Base-by-base conservation (phyloP, 1,140 invertebrate genomes). In the Solenopsis invicta region DNA sequence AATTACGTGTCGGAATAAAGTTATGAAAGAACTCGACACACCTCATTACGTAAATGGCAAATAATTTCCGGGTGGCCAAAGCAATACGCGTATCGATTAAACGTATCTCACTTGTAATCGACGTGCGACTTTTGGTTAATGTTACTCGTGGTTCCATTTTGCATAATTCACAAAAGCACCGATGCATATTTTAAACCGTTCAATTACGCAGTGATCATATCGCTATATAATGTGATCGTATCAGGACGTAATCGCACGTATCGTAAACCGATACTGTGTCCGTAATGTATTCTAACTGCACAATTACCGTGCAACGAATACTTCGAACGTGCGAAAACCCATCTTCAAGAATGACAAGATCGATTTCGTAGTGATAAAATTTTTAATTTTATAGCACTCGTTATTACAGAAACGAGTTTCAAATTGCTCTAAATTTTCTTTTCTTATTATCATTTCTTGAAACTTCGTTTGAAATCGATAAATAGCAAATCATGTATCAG, bases 101-200 rank as follows among this genome's bases (percentile, higher is more conserved):
- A 72, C 6, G 8, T 48, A 45, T 4, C 6, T 18, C 18, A 41
- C 8, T 82, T 59, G 6, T 82, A 82, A 82, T 72, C 18, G 8
- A 41, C 24, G 18, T 12, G 52, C 37, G 37, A 82, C 12, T 82
- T 72, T 59, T 48, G 37, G 50, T 81, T 69, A 56, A 54, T 67
- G 21, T 24, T 56, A 52, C 9, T 13, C 16, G 29, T 59, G 12
- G 48, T 67, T 41, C 69, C 45, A 29, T 45, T 80, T 87, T 82
- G 34, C 85, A 87, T 89, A 87, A 88, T 87, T 84, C 21, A 34
- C 48, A 37, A 37, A 82, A 87, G 29, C n/a, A 41, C 9, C 52
- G 34, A 48, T 5, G 21, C 50, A 24, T 59, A 29, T 74, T 82
- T 75, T 69, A n/a, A 48, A 37, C 4, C 61, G n/a, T 34, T 37